Base-by-base conservation (phyloP, 2,888 invertebrate species). In the Lissocephala sabroskyi region DNA sequence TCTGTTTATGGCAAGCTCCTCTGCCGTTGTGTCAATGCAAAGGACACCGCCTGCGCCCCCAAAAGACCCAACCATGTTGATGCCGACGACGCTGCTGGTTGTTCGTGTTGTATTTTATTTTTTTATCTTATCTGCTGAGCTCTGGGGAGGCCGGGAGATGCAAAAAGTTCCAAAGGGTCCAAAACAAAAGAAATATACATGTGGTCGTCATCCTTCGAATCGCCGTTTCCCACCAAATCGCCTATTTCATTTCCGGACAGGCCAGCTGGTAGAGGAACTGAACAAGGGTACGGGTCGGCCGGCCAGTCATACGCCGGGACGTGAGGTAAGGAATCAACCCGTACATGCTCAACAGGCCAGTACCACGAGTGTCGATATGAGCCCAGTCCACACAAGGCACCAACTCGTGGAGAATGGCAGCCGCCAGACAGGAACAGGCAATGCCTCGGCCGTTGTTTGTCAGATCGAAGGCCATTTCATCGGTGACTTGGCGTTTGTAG, bases 301-400 rank as follows among this genome's bases (percentile, higher is more conserved):
- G 86, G 32, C 90, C 90, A 18, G 88, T 85, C 88, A 88, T 88
- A 57, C 86, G 86, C 47, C 87, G 87, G 65, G 86, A 82, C 41
- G 82, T 76, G 40, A 91, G 83, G 83, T 92, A 92, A 5, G 90
- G 87, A 40, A 89, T 85, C 52, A 88, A 86, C 44, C 86, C 87
- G 56, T 80, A 85, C 63, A 84, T 86, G 42, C 87, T 86, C n/a
- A 85, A 59, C 86, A 90, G 87, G 29, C 90, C 90, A 32, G 91
- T 91, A 49, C 92, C 91, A 33, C 91, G 88, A 48, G 91, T 91
- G 83, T 92, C 92, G 68, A 91, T 74, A 84, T 92, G 92, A 62
- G 90, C 79, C 91, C 92, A 92, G 56, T 88, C 87, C 26, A 86
- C 84, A 67, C 88, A 88, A 0, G 84, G 85, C n/a, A 91, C 87